Conservation (phyloP, 2,888 invertebrate genomes). For the Rhorus exstirpatorius region DNA sequence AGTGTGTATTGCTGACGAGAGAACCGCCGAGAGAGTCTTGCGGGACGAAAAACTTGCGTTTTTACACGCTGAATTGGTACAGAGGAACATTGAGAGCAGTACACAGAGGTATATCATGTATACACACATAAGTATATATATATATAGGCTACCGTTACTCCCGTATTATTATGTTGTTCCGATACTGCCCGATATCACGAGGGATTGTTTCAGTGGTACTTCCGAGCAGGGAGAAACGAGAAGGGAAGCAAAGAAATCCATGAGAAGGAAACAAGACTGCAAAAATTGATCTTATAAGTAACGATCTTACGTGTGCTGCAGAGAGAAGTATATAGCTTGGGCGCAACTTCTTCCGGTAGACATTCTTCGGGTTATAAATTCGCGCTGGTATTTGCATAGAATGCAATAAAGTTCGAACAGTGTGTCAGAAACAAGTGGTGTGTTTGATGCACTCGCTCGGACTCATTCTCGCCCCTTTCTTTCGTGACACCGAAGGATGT, state of each 20-base stretch:
- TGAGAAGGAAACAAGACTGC: background rate
- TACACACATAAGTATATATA: background rate
- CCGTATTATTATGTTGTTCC: slow-evolving; percentile 9
- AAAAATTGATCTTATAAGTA: slow-evolving; percentile 18
- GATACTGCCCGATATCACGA: slow-evolving; percentile 32
- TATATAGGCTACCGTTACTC: slow-evolving; percentile 38
- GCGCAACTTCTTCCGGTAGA: slow-evolving; percentile 13
- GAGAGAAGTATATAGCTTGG: slow-evolving; percentile 9
- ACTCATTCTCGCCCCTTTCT: too few species aligned
- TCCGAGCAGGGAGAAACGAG: slow-evolving; percentile 1
- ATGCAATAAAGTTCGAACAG: background rate
- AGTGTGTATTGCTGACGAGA: slow-evolving; percentile 33
- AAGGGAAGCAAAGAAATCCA: slow-evolving; percentile 9
- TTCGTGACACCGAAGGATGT: too few species aligned
- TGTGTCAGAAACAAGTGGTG: background rate
- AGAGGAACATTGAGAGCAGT: slow-evolving; percentile 62
- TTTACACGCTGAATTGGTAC: slow-evolving; percentile 55
- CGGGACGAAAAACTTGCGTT: slow-evolving; percentile 59
- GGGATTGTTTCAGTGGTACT: slow-evolving; percentile 24
- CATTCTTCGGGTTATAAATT: background rate
- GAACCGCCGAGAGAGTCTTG: slow-evolving; percentile 26
- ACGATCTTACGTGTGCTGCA: slow-evolving; percentile 14
- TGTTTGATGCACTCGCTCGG: background rate
- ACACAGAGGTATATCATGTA: background rate
- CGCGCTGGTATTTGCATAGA: background rate